Base-by-base conservation (phyloP, 2,797 vertebrate genomes). In the Acanthis flammea region DNA sequence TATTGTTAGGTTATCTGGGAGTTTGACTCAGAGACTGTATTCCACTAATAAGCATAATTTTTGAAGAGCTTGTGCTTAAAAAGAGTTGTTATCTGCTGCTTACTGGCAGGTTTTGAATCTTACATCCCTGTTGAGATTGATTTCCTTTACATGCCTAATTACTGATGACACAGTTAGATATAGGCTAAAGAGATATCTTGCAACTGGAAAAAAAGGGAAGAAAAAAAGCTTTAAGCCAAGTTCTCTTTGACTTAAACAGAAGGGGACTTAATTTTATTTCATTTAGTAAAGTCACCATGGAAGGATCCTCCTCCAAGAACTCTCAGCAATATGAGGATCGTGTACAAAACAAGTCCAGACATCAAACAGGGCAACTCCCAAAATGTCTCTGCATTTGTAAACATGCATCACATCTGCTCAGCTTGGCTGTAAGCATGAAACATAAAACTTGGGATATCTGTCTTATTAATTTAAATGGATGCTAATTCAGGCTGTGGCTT, bases 331-430 rank as follows among this genome's bases (percentile, higher is more conserved):
- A 55, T 47, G 41, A 93, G 37, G 24, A 91, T 66, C 71, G 76
- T 91, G 85, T 95, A 76, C 87, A 88, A 88, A 96, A 96, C 95
- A 97, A 94, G 94, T 79, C 79, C 89, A 96, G 94, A 92, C 94
- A 95, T 92, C 91, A 93, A 94, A 94, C 77, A 88, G 47, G 92
- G 87, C 85, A 94, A 86, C 82, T 94, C 95, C 94, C 94, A 55
- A 92, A 78, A 92, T 90, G 89, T 91, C 91, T 94, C 66, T 94
- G 90, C 58, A 58, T 91, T 90, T 95, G 88, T 95, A 96, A 96
- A 95, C 82, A 91, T 65, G 76, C 86, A 96, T 91, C 90, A 61
- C 85, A 90, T 96, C 90, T 97, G 90, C 83, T 93, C 83, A 76
- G 45, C 71, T 86, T 94, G 90, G 76, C 89, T 94, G 75, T 85